Percentiles rank a stretch among this genome's conserved stretches.
Evolutionary conservation across 2,888 invertebrate genomes (phyloP).

Genomic region (Bugulina stolonifera): DNA sequence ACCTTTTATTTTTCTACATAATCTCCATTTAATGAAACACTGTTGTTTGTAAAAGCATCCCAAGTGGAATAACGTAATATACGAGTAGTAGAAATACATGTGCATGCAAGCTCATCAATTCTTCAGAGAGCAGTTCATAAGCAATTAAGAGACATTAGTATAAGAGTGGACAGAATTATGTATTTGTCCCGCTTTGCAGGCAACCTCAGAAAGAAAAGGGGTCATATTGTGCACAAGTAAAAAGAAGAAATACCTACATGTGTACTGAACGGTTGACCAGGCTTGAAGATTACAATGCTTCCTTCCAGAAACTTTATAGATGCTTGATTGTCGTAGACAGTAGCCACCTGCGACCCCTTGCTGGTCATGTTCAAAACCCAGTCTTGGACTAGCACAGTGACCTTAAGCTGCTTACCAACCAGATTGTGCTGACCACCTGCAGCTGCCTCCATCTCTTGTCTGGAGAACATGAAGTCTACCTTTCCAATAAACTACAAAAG

Average conservation of each 20-base stretch:
- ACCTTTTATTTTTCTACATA: too few species aligned
- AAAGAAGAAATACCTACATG: too few species aligned
- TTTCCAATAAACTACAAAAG: constrained; percentile 75
- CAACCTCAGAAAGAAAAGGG: too few species aligned
- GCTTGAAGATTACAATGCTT: constrained; percentile 89
- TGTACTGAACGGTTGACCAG: constrained; percentile 80
- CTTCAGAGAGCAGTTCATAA: too few species aligned
- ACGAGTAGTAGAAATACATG: too few species aligned
- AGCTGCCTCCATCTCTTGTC: constrained; percentile 60
- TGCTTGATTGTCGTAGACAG: constrained; percentile 80
- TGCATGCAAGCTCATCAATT: too few species aligned
- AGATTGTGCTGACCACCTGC: constrained; percentile 31
- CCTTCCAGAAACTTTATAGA: constrained; percentile 79
- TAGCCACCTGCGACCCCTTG: constrained; percentile 72
- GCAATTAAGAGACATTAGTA: too few species aligned
- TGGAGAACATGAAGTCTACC: constrained; percentile 77
- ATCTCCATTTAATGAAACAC: too few species aligned
- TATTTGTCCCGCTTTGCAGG: too few species aligned
- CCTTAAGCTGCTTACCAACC: constrained; percentile 43
- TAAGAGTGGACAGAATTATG: too few species aligned
- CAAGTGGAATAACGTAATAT: too few species aligned
- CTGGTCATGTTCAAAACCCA: constrained; percentile 49
- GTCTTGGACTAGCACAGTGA: constrained; percentile 48
- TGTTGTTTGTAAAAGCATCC: too few species aligned
- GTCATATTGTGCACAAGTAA: constrained; percentile 25